Evolutionary conservation across 1,140 invertebrate genomes (phyloP), one percentile per base, ranked within the genome.

Genomic region (Wasmannia auropunctata): DNA sequence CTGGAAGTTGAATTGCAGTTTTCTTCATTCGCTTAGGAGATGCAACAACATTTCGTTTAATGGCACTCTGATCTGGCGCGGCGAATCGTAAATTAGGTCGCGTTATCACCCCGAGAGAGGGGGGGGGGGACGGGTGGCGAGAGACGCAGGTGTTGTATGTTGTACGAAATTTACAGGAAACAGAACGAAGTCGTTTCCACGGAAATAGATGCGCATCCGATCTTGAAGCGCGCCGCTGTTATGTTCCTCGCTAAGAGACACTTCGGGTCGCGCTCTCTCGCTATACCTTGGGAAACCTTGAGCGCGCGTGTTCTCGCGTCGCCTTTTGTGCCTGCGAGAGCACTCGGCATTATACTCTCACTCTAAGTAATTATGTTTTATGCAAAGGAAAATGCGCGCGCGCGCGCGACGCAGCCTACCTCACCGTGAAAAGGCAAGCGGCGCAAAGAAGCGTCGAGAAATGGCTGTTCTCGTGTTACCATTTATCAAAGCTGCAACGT

Each of bases 281-380:
- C n/a, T n/a, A n/a, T n/a, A 54, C 22, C 63, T 43, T 40, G 34
- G 37, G 65, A 49, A 72, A 81, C 37, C 79, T 22, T 28, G 49
- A n/a, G 34, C n/a, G 19, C 51, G 79, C 37, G 65, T 43, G 51
- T 58, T 74, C n/a, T n/a, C n/a, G n/a, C 67, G 51, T 83, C 79
- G 65, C 5, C 67, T 81, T 80, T 81, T 81, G 79, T 81, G 25
- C 19, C n/a, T 72, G 3, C 28, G 51, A 83, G 51, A 83, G 51
- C 54, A 60, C 79, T 83, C 40, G 25, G 51, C 37, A 81, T 81
- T 72, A 51, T 31, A 51, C 74, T 46, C 54, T 34, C 63, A 43
- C 63, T 74, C 79, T 58, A 70, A 58, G 51, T 83, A 83, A 83
- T 83, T 83, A 83, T 83, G 51, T 74, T 81, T 81, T 81, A 81